Percentiles rank a stretch among this genome's conserved stretches.
Evolutionary conservation across 2,797 vertebrate species (phyloP).

Genomic region (Crax fasciolata): DNA sequence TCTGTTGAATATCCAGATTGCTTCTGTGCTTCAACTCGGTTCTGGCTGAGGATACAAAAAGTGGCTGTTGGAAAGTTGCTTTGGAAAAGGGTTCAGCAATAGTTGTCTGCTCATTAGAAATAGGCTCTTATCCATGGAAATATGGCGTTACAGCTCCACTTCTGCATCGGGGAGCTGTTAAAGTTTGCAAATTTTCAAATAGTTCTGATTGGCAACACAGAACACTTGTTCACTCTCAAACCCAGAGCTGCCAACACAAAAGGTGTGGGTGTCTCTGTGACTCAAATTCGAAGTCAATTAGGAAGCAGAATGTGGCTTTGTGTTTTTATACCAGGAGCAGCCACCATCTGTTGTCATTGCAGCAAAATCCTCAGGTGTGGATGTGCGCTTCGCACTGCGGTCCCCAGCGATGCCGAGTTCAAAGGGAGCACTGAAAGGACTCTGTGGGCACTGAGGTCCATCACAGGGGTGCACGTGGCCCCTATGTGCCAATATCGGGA

Average conservation of each 20-base stretch:
- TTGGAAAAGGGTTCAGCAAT: neutral
- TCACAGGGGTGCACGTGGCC: rapidly evolving
- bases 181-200: neutral
- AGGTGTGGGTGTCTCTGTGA: neutral
- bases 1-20: neutral
- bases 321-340: neutral
- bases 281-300: neutral
- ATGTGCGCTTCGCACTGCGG: rapidly evolving
- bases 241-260: neutral
- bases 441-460: rapidly evolving
- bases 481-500: rapidly evolving
- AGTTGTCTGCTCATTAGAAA: neutral
- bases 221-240: rapidly evolving
- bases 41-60: neutral
- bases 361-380: neutral
- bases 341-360: neutral
- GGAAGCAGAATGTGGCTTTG: neutral
- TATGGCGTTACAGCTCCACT: rapidly evolving
- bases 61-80: neutral
- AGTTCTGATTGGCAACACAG: neutral
- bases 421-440: neutral
- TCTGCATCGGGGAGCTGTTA: neutral
- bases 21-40: rapidly evolving
- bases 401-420: neutral
- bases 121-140: neutral